Evolutionary conservation across 2,888 invertebrate species (phyloP).

Genomic region (Aphrophora alni): DNA sequence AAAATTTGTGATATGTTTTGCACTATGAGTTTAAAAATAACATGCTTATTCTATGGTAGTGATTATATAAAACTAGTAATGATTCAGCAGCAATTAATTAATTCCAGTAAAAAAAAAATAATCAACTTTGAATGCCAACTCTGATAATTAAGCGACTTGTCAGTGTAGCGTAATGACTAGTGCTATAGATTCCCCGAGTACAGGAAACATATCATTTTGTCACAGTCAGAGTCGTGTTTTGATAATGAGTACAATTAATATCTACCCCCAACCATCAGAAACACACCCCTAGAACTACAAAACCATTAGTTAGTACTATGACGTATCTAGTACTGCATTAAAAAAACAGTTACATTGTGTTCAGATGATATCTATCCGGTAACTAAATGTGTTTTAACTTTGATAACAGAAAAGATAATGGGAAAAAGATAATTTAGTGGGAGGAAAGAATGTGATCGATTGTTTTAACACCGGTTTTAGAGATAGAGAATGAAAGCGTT

Average conservation of each 20-base stretch:
- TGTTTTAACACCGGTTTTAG: neutral
- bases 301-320: neutral
- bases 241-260: conserved; percentile 2
- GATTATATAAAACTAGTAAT: no score
- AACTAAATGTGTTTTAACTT: neutral
- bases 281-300: neutral
- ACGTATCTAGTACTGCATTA: neutral
- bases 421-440: no score
- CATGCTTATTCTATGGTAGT: no score
- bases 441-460: neutral
- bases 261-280: neutral
- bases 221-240: neutral
- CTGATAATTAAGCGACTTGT: no score
- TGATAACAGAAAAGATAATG: neutral
- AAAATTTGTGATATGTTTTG: no score
- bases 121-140: no score
- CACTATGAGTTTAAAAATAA: no score
- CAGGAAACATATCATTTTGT: neutral
- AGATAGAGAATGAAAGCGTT: no score
- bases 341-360: neutral
- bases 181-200: neutral
- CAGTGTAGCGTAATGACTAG: no score
- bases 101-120: no score
- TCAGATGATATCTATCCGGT: neutral
- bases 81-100: no score